Base-by-base conservation (phyloP, 1,140 invertebrate genomes). In the Atta colombica region DNA sequence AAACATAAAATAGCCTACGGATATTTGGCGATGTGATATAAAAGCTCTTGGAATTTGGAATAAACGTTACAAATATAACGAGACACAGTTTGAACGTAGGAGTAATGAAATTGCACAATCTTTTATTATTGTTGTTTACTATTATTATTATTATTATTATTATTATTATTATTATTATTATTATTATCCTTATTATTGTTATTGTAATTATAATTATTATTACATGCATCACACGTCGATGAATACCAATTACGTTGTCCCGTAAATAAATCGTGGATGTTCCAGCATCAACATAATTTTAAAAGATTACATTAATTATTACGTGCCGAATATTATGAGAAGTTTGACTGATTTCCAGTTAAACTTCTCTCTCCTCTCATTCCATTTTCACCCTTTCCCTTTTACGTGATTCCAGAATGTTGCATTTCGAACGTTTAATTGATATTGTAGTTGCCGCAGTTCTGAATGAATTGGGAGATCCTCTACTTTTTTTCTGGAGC, bases 21-120 rank as follows among this genome's bases (percentile, higher is more conserved):
- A 10, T 39, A 82, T 58, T 71, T 68, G 53, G 3, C 60, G 45
- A 74, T 31, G 21, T n/a, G 18, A 3, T n/a, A 28, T 74, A 61
- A 84, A 84, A 84, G 55, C 58, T 74, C 55, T 49, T 18, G 68
- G 28, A 84, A 84, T 84, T 84, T 45, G 39, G 6, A 61, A 82
- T 82, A 72, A 84, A 74, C 39, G 58, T 51, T 74, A 39, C 10
- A 21, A 82, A 82, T 21, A 60, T 18, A 25, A 31, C 25, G 58
- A 28, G 12, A 18, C 25, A 16, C 10, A 49, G 21, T 12, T 28
- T 39, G 14, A 21, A 35, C 28, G 14, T 28, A 14, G 21, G 18
- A 0, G 39, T 39, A 49, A 5, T 16, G 39, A 49, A 31, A 75
- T 61, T 49, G 25, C 45, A 45, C n/a, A 51, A 16, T 74, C 69